Percentiles rank a stretch among this genome's conserved stretches.
Conservation (phyloP, 2,113 vertebrate genomes). For the Diglossa brunneiventris region DNA sequence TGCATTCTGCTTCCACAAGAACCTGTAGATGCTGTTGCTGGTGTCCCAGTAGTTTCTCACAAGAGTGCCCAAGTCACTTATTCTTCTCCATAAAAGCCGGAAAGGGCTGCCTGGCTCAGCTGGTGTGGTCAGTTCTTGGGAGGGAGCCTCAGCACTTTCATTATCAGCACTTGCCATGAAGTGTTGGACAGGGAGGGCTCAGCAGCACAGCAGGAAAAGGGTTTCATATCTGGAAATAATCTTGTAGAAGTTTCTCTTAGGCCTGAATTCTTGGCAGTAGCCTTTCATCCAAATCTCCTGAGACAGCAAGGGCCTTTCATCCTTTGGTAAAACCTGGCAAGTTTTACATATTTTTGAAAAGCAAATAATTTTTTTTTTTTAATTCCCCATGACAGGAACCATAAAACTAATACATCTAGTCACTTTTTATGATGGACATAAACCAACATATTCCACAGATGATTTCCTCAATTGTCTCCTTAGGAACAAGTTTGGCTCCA, state of each 20-base stretch:
- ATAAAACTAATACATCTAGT: background rate
- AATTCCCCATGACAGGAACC: background rate
- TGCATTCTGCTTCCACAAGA: slow-evolving; percentile 50
- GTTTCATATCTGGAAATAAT: slow-evolving; percentile 56
- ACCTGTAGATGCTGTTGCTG: slow-evolving; percentile 28
- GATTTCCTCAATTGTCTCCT: background rate
- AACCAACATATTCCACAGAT: background rate
- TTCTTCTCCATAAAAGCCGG: slow-evolving; percentile 65
- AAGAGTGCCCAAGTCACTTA: slow-evolving; percentile 40
- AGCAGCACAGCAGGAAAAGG: slow-evolving; percentile 50
- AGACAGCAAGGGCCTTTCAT: background rate
- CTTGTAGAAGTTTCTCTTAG: slow-evolving; percentile 21
- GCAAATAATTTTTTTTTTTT: background rate
- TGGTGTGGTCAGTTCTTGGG: background rate
- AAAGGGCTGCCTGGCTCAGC: slow-evolving; percentile 57
- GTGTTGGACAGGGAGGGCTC: slow-evolving; percentile 29
- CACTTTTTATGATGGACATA: background rate
- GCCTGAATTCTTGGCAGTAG: slow-evolving; percentile 44
- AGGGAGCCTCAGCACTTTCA: slow-evolving; percentile 24
- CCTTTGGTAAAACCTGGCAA: background rate
- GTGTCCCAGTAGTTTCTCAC: slow-evolving; percentile 60
- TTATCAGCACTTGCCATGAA: slow-evolving; percentile 50
- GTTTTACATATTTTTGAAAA: background rate
- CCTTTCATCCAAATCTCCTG: background rate
- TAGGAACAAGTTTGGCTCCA: background rate